Base-by-base conservation (phyloP, 2,888 invertebrate genomes). In the Pristionchus exspectatus region DNA sequence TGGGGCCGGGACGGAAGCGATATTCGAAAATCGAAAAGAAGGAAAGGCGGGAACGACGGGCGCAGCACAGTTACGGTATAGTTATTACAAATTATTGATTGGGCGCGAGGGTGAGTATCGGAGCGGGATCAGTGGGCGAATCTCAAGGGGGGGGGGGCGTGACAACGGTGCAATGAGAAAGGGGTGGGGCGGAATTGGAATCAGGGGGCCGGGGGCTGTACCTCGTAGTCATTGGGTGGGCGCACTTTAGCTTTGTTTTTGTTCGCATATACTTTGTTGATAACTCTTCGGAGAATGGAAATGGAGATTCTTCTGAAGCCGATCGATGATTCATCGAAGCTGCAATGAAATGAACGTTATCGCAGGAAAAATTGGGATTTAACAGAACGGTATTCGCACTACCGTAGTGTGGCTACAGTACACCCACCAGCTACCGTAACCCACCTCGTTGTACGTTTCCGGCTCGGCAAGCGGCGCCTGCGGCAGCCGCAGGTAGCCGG, bases 401-500 rank as follows among this genome's bases (percentile, higher is more conserved):
- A 18, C 56, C 56, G 56, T 21, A 2, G 16, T 16, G 56, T 21
- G 21, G 21, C 16, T 56, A 56, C 56, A 56, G 56, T 56, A 21
- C 21, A 56, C 56, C 4, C 21, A n/a, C 12, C 69, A 27, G 12
- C 24, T 77, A 77, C 77, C 24, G 77, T 44, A 77, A 27, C 69
- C 74, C 21, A 90, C 86, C 56, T 91, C 91, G 59, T 91, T 91
- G 77, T 92, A 93, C 59, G 91, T 91, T 90, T 94, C 94, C 12
- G 94, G 93, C 72, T 94, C 94, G 84, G 94, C 94, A 16, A 94
- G 92, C 0, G 94, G 94, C 30, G 94, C 95, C 88, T 94, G 93
- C 21, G 95, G 94, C 44, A 95, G 92, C 4, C 95, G 92, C 66
- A 93, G 92, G 90, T 95, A 95, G n/a, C 95, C 95, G 14, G 95